Conservation (phyloP, 2,888 invertebrate species). For the Andrena trimmerana region DNA sequence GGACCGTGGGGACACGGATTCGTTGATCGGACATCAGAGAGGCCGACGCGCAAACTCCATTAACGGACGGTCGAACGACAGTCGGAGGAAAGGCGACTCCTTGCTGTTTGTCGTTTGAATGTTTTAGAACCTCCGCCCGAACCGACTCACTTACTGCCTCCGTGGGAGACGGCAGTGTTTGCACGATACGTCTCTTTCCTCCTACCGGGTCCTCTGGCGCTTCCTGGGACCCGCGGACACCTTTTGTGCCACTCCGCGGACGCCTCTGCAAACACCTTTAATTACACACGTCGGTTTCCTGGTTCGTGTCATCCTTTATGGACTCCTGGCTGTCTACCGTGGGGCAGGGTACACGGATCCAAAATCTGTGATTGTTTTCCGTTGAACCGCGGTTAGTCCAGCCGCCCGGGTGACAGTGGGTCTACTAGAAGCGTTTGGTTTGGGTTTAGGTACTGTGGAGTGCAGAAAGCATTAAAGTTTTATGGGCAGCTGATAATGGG, state of each 20-base stretch:
- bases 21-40: slow-evolving; percentile 82
- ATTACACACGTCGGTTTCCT: slow-evolving; percentile 62
- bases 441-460: background rate
- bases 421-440: background rate
- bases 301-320: slow-evolving; percentile 5
- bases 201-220: slow-evolving; percentile 51
- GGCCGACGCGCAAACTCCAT: slow-evolving; percentile 84
- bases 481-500: too few relatives aligned
- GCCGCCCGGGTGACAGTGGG: background rate
- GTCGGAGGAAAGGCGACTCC: slow-evolving; percentile 70
- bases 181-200: slow-evolving; percentile 61
- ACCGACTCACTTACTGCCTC: slow-evolving; percentile 84
- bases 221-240: slow-evolving; percentile 67
- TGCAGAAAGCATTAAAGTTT: background rate
- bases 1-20: slow-evolving; percentile 40
- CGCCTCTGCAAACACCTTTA: slow-evolving; percentile 71
- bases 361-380: slow-evolving; percentile 1
- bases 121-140: slow-evolving; percentile 83
- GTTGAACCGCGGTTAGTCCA: background rate
- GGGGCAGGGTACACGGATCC: background rate
- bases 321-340: slow-evolving; percentile 33
- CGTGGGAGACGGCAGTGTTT: slow-evolving; percentile 79
- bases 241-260: slow-evolving; percentile 71
- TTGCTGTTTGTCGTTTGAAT: slow-evolving; percentile 84
- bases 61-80: slow-evolving; percentile 81